Evolutionary conservation across 1,140 invertebrate genomes (phyloP).

Genomic region (Parasteatoda tepidariorum): DNA sequence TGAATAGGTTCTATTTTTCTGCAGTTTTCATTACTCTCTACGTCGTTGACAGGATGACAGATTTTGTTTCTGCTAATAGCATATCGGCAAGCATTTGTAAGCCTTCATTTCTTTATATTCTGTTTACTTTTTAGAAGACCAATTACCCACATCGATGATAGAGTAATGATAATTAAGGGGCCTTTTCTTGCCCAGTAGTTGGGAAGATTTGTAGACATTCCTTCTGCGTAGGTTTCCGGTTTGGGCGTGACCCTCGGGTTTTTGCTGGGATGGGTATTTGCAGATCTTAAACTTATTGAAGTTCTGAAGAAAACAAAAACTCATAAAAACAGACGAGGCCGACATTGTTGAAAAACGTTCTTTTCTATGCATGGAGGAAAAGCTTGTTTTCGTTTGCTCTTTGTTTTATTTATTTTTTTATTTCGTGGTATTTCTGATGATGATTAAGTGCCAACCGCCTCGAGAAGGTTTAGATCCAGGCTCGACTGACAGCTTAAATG

Average conservation of each 20-base stretch:
- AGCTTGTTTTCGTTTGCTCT: not conserved
- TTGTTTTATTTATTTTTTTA: not conserved
- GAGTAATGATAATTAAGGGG: slow-evolving; percentile 46
- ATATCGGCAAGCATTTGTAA: slow-evolving; percentile 1
- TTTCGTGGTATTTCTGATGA: slow-evolving; percentile 13
- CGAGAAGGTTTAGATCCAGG: not conserved
- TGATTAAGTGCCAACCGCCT: slow-evolving; percentile 32
- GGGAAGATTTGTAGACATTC: slow-evolving; percentile 33
- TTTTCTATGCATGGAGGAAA: too few relatives aligned
- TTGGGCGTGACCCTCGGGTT: not conserved
- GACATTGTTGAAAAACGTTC: slow-evolving; percentile 28
- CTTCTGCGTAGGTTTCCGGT: slow-evolving; percentile 7
- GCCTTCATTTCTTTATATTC: slow-evolving; percentile 10
- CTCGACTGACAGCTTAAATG: slow-evolving; percentile 47
- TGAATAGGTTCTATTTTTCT: too few relatives aligned
- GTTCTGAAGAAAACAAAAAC: not conserved
- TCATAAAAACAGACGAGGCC: not conserved
- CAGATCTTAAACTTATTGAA: not conserved
- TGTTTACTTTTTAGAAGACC: slow-evolving; percentile 28
- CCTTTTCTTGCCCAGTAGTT: not conserved
- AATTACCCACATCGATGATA: slow-evolving; percentile 41
- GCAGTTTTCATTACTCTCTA: too few relatives aligned
- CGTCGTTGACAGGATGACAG: slow-evolving; percentile 1
- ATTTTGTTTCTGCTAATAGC: not conserved
- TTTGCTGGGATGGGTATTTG: slow-evolving; percentile 10